These are phyloP conservation scores for Ptilorrhoa leucosticta DNA, from an alignment of 2,113 vertebrate genomes.

Conservation along the genomic window DNA sequence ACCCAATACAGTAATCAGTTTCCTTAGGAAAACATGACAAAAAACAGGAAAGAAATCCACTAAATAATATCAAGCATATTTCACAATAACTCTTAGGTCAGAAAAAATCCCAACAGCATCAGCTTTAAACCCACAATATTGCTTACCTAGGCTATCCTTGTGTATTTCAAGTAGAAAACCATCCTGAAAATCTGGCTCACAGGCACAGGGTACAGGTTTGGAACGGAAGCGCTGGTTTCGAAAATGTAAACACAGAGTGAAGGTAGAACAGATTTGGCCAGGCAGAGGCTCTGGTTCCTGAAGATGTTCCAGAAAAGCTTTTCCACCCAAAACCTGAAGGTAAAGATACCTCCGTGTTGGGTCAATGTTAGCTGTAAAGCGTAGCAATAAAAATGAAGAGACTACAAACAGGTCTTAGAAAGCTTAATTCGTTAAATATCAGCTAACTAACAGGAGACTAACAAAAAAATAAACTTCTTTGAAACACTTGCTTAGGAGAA, in stretches of 20 bases:
- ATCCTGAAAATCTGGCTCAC: constrained; percentile 92
- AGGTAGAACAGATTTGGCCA: constrained; percentile 89
- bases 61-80: neutral
- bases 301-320: constrained; percentile 96
- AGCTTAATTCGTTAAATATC: constrained; percentile 10
- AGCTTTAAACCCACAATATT: neutral
- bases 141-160: constrained; percentile 82
- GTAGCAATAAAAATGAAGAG: constrained; percentile 72
- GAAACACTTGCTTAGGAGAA: neutral
- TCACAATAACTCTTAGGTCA: neutral
- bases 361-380: constrained; percentile 86
- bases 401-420: constrained; percentile 47
- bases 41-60: neutral
- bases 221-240: constrained; percentile 94
- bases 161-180: constrained; percentile 93
- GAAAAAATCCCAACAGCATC: neutral
- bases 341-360: constrained; percentile 90
- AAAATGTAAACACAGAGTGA: constrained; percentile 91
- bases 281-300: constrained; percentile 91
- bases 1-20: neutral
- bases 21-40: neutral
- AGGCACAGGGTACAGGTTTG: constrained; percentile 92
- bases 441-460: neutral
- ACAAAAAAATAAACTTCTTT: neutral
- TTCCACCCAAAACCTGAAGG: constrained; percentile 93